Evolutionary conservation across 2,113 vertebrate species (phyloP), one percentile per base, ranked within the genome.

Genomic region (Phylloscopus trochiloides): DNA sequence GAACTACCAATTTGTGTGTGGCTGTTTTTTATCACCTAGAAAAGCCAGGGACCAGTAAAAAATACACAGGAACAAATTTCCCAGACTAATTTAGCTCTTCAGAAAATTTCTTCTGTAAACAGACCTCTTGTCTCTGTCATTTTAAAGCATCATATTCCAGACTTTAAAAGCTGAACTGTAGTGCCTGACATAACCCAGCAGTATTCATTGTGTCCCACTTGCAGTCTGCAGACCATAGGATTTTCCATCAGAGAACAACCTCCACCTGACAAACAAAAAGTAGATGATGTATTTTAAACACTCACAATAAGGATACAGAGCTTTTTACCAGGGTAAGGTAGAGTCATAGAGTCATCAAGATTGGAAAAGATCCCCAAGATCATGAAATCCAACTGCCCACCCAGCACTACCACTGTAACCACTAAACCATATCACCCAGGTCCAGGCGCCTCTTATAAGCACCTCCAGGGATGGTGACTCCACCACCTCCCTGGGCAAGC

Each of bases 371-470:
- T 52, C 8, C 31, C 25, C 45, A 74, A 38, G 29, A 45, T 38
- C 12, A 28, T 51, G 24, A 38, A 38, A 28, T 67, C 52, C 36
- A 29, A 12, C 32, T 10, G 2, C 40, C 5, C 11, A 74, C 45
- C 12, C 52, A 67, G 17, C 59, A 52, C 22, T 52, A 12, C 22
- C 52, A n/a, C 29, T 52, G 28, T 74, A 34, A 47, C 24, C 21
- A 24, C 8, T 45, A 20, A 45, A 74, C 9, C 13, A 34, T 2
- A 21, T 34, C 16, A 47, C 14, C 13, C 45, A 52, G 45, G 12
- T 67, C 10, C 52, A 52, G 51, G 43, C 0, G 0, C 8, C 22
- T 52, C 19, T 54, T 25, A 14, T 29, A 17, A n/a, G 40, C 13
- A 38, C 7, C 16, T 74, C 38, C 61, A 47, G 45, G 29, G 13